A percentile compares a stretch with the other conserved stretches of the same genome.
These are phyloP conservation scores for Petrocephalus sullivani DNA, from an alignment of 2,797 vertebrate species.

Conservation along the genomic window DNA sequence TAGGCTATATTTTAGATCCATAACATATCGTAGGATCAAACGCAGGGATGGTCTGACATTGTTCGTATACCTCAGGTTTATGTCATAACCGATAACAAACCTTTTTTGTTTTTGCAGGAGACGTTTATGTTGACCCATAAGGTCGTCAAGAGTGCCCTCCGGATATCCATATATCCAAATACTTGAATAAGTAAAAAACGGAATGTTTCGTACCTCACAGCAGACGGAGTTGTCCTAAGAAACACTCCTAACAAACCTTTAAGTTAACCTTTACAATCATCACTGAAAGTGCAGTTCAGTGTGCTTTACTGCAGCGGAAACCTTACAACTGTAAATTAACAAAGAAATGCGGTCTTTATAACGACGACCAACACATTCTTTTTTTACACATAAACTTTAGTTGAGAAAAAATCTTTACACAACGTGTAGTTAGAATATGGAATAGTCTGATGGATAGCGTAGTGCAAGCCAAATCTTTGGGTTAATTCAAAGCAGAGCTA, in stretches of 20 bases:
- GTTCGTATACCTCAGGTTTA: neutral
- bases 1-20: neutral
- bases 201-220: constrained; percentile 27
- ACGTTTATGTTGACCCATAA: constrained; percentile 35
- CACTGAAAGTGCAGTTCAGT: neutral
- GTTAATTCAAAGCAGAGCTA: too few relatives aligned
- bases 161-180: constrained; percentile 9
- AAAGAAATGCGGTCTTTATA: neutral
- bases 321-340: neutral
- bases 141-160: neutral
- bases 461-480: too few relatives aligned
- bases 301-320: neutral
- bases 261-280: neutral
- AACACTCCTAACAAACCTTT: constrained; percentile 34
- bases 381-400: too few relatives aligned
- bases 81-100: neutral
- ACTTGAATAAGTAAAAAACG: constrained; percentile 24
- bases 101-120: neutral
- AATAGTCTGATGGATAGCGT: too few relatives aligned
- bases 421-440: too few relatives aligned
- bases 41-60: neutral
- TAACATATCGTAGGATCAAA: neutral
- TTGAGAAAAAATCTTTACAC: too few relatives aligned
- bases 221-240: constrained; percentile 26
- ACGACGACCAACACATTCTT: neutral